Base-by-base conservation (phyloP, 2,113 vertebrate genomes). In the Morone saxatilis region DNA sequence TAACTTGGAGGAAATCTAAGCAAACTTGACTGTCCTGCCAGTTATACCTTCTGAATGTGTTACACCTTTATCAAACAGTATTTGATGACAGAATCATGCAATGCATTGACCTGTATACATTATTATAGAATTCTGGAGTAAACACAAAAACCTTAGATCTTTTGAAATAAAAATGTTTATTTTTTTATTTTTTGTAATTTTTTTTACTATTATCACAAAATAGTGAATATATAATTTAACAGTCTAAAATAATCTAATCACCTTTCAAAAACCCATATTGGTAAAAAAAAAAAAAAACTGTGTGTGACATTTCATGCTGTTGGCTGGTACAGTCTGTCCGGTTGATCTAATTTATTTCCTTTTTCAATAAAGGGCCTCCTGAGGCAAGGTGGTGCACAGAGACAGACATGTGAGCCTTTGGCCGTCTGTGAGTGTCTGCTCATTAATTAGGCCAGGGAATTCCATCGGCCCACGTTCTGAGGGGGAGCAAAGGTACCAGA, bases 401-500 rank as follows among this genome's bases (percentile, higher is more conserved):
- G 91, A 93, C 91, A 95, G 94, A 94, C 94, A 89, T 86, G 79
- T 82, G 92, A 93, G 93, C 92, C 90, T 91, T 89, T 88, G 91
- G 87, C 93, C 91, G 94, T 95, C 95, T 95, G 95, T 93, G 93
- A 92, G 91, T 91, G 93, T 94, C 94, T 94, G 83, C 94, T 95
- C 91, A 92, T 93, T 96, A 96, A 96, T 96, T 96, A 96, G 95
- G 93, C 94, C 90, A 84, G 95, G 95, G 95, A 96, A 95, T 95
- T 95, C 94, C 91, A 93, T 80, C 78, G 91, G 93, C 93, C 92
- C 91, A 72, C 80, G 87, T 95, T 95, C 92, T 93, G 92, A 94
- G 89, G 92, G 90, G 86, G 93, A 83, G 93, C 93, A 93, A 92
- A 95, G 89, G 93, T 95, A 95, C 92, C 96, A 96, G 96, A 96